phyloP scores from a whole-genome alignment of 2,113 vertebrate genomes.

The Erythrolamprus reginae region DNA sequence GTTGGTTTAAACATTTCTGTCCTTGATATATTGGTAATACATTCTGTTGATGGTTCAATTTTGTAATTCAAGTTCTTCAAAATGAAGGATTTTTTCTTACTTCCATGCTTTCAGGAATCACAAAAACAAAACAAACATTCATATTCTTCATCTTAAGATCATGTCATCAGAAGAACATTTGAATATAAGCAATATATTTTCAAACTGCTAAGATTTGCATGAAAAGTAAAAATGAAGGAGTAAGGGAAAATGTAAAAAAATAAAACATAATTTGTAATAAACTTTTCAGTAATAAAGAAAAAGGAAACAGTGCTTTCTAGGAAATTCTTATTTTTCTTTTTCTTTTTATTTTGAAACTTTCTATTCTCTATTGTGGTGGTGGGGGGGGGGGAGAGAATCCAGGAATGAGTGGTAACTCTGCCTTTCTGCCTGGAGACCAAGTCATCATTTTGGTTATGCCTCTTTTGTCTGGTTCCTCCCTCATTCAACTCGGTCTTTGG shows the following conservation, averaged over 20 bases:
- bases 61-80: no score
- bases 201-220: neutral
- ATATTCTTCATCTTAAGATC: neutral
- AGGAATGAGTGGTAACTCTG: no score
- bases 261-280: neutral
- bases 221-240: neutral
- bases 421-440: no score
- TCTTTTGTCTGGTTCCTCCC: no score
- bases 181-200: neutral
- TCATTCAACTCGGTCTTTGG: no score
- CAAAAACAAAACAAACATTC: neutral
- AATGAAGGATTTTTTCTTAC: no score
- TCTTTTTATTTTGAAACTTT: no score
- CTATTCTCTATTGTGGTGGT: no score
- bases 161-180: neutral
- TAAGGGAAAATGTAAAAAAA: neutral
- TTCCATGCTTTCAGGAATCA: neutral
- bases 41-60: neutral
- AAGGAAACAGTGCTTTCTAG: neutral
- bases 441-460: no score
- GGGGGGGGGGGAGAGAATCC: no score
- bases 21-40: neutral
- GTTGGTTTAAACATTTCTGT: neutral
- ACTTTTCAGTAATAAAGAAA: neutral
- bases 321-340: neutral